Percentiles rank a stretch among this genome's conserved stretches.
These are phyloP conservation scores for Thecocarcelia acutangulata DNA, from an alignment of 2,888 invertebrate genomes.

Conservation along the genomic window DNA sequence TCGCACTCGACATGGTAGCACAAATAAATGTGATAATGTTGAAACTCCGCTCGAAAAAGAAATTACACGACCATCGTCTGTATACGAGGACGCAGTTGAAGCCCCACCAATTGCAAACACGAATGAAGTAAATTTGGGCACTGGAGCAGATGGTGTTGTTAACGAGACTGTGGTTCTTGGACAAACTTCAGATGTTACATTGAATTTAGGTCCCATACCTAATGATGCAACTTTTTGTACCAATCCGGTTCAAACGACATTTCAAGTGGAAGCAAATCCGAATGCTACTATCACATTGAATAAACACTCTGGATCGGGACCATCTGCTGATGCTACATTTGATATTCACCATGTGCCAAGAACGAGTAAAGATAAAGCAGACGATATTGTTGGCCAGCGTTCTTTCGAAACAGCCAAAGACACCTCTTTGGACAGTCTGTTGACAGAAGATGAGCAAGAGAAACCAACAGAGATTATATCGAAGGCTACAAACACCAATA, in stretches of 20 bases:
- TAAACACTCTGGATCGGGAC: conserved; percentile 50
- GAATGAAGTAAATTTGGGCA: conserved; percentile 27
- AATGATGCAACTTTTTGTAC: conserved; percentile 73
- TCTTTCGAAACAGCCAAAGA: conserved; percentile 75
- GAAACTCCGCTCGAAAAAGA: conserved; percentile 44
- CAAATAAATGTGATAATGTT: conserved; percentile 29
- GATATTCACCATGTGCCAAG: conserved; percentile 61
- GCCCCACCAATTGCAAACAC: conserved; percentile 23
- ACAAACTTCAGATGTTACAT: conserved; percentile 63
- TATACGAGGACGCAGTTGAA: conserved; percentile 82
- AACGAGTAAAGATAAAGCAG: conserved; percentile 36
- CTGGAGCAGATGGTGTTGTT: background rate
- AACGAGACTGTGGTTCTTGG: conserved; percentile 50
- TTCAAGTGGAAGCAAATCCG: conserved; percentile 71
- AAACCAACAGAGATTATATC: conserved; percentile 43
- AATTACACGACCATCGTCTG: conserved; percentile 72
- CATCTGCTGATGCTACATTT: conserved; percentile 72
- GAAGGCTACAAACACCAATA: conserved; percentile 52
- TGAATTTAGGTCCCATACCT: conserved; percentile 64
- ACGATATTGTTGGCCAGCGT: conserved; percentile 62
- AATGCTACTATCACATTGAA: conserved; percentile 71
- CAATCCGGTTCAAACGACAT: conserved; percentile 71
- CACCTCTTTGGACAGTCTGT: conserved; percentile 74
- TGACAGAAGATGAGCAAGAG: conserved; percentile 78
- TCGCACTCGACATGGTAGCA: conserved; percentile 75